Conservation (phyloP, 2,113 vertebrate genomes). For the Terrapene triunguis region DNA sequence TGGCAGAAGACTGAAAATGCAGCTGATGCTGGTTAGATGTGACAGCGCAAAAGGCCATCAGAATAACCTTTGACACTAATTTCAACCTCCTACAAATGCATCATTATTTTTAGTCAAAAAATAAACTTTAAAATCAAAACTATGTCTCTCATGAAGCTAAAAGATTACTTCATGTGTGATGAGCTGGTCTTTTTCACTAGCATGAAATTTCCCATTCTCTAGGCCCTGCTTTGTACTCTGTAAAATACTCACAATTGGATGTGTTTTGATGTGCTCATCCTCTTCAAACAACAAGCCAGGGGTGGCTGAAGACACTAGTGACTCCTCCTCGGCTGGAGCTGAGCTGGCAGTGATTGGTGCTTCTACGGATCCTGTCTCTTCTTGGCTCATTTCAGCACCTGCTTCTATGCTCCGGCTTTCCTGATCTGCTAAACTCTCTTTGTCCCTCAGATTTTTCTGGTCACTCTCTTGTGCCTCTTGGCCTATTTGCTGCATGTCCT, state of each 20-base stretch:
- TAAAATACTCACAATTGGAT: slow-evolving; percentile 84
- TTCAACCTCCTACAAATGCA: not conserved
- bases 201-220: not conserved
- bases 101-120: not conserved
- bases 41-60: not conserved
- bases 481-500: not conserved
- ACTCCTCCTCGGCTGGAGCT: not conserved
- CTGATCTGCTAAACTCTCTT: not conserved
- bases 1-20: not conserved
- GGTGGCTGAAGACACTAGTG: slow-evolving; percentile 79
- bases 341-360: not conserved
- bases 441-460: not conserved
- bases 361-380: fast-evolving
- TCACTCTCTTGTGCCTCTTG: not conserved
- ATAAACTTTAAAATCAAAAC: not conserved
- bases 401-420: not conserved
- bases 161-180: not conserved
- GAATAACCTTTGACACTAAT: not conserved
- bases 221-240: not conserved
- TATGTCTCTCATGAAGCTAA: not conserved
- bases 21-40: not conserved
- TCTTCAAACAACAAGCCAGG: slow-evolving; percentile 77
- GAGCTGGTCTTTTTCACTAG: not conserved
- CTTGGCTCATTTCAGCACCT: not conserved
- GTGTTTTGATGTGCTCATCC: not conserved